These are phyloP conservation scores for Micromussa lordhowensis DNA, from an alignment of 92 coral and sea anemone species.

Conservation along the genomic window DNA sequence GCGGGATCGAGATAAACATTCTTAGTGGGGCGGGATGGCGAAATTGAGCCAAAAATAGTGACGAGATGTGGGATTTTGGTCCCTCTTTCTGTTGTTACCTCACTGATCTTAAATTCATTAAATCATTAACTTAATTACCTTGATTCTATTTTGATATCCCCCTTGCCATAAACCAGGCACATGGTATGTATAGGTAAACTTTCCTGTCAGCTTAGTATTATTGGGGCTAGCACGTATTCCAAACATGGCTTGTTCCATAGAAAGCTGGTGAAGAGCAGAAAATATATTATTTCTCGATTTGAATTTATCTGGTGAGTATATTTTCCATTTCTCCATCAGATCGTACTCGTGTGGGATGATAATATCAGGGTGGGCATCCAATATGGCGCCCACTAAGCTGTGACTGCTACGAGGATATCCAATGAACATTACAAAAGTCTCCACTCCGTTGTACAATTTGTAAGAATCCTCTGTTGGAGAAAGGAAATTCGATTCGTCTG, in stretches of 20 bases:
- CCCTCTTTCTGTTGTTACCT: too few relatives aligned
- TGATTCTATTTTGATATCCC: constrained; percentile 25
- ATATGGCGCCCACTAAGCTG: constrained; percentile 54
- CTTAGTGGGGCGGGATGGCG: too few relatives aligned
- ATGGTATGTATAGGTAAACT: constrained; percentile 1
- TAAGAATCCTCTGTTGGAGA: constrained; percentile 5
- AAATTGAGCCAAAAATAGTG: too few relatives aligned
- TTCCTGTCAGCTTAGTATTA: neutral
- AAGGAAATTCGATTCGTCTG: neutral
- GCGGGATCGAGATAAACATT: too few relatives aligned
- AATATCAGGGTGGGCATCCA: constrained; percentile 69
- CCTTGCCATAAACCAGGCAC: constrained; percentile 48
- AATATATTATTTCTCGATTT: constrained; percentile 21
- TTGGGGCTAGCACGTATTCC: constrained; percentile 24
- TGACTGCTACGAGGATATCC: constrained; percentile 72
- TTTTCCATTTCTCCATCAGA: constrained; percentile 23
- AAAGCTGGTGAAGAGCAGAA: constrained; percentile 15
- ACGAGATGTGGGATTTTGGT: too few relatives aligned
- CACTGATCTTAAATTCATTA: too few relatives aligned
- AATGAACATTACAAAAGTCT: constrained; percentile 60
- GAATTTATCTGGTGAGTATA: neutral
- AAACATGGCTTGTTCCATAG: constrained; percentile 20
- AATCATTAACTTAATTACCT: neutral
- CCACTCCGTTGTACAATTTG: constrained; percentile 30
- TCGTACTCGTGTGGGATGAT: constrained; percentile 52